phyloP scores from a whole-genome alignment of 2,113 vertebrate genomes.

The Eptesicus fuscus region DNA sequence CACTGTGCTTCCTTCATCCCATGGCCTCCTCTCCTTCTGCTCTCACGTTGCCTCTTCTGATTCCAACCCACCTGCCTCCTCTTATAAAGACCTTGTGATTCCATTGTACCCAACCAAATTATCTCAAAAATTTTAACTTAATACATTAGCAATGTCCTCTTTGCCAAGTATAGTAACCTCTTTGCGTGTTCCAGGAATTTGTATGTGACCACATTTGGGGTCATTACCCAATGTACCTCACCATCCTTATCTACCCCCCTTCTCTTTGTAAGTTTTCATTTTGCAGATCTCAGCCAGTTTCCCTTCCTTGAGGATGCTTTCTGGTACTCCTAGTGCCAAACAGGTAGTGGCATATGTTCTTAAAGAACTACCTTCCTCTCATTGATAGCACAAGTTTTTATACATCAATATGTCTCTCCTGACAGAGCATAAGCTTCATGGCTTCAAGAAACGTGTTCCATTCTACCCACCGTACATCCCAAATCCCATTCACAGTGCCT shows the following conservation, averaged over 20 bases:
- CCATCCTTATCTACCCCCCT: neutral
- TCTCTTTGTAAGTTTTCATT: neutral
- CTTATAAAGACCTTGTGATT: neutral
- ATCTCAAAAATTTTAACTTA: neutral
- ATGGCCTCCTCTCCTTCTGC: neutral
- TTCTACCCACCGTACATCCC: neutral
- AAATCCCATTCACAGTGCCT: neutral
- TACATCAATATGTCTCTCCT: neutral
- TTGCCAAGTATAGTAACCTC: neutral
- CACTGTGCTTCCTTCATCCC: neutral
- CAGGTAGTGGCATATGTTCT: neutral
- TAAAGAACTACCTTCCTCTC: neutral
- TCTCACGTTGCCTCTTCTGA: neutral
- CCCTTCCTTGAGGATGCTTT: neutral
- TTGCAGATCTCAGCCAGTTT: neutral
- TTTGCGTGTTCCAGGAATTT: neutral
- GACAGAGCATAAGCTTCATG: neutral
- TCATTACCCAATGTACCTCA: rapidly evolving
- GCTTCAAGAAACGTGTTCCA: neutral
- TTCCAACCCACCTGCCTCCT: neutral
- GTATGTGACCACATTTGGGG: neutral
- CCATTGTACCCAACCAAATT: neutral
- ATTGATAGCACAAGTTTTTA: neutral
- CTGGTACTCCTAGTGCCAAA: neutral
- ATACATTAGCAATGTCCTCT: too few species aligned